Percentiles rank a stretch among this genome's conserved stretches.
phyloP scores from a whole-genome alignment of 2,797 vertebrate species.

The Tokudaia tokunoshimensis region DNA sequence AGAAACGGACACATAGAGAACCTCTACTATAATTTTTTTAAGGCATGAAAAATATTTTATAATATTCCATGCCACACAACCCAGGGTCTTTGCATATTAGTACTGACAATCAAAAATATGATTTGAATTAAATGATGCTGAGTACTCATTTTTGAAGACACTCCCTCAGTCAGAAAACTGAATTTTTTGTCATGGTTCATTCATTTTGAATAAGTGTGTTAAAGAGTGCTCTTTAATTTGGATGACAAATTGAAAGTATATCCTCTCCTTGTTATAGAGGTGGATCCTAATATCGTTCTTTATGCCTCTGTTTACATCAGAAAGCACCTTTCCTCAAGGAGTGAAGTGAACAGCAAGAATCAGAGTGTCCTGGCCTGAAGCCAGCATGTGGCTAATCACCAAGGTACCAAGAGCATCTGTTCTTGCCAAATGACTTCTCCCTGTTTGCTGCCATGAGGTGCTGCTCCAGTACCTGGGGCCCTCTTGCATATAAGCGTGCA shows the following conservation, averaged over 20 bases:
- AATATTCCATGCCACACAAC: background rate
- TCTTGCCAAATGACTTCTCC: background rate
- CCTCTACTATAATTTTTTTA: background rate
- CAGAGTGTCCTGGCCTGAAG: constrained; percentile 46
- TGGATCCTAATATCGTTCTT: constrained; percentile 77
- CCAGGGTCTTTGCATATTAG: background rate
- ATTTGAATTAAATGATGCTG: background rate
- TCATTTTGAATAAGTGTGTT: background rate
- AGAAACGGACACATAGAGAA: background rate
- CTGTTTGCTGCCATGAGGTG: background rate
- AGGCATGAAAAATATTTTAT: constrained; percentile 23
- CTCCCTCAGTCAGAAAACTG: background rate
- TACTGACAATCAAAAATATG: background rate
- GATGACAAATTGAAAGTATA: background rate
- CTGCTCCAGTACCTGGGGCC: background rate
- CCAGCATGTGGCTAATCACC: constrained; percentile 78
- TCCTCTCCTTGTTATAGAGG: constrained; percentile 69
- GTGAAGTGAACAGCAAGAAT: background rate
- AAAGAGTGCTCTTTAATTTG: constrained; percentile 22
- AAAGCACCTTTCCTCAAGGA: constrained; percentile 51
- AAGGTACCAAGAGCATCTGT: constrained; percentile 71
- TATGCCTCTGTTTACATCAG: constrained; percentile 71
- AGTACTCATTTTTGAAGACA: constrained; percentile 13
- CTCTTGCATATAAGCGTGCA: background rate
- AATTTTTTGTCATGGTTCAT: background rate